Base-by-base conservation (phyloP, 1,140 invertebrate genomes). In the Lordiphosa collinella region DNA sequence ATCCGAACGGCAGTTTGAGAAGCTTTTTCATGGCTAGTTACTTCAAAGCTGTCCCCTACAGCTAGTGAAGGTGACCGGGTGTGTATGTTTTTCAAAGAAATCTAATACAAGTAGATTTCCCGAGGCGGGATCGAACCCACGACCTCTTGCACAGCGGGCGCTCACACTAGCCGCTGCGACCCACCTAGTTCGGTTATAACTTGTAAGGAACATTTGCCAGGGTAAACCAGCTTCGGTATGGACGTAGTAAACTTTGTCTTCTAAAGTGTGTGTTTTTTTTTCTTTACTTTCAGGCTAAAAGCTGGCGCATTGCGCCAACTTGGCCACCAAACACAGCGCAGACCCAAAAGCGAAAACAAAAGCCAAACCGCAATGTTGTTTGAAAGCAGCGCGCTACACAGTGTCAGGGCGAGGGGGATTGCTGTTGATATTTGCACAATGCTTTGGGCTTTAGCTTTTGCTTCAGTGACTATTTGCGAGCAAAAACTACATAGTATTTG, bases 351-450 rank as follows among this genome's bases (percentile, higher is more conserved):
- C 22, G 46, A 36, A 53, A 53, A 68, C 59, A 48, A 68, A 69
- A 61, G 64, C 44, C 56, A 54, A 68, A 68, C 65, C 63, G 46
- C 56, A 53, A 35, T 61, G 64, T 60, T 67, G 51, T 68, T 54
- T 44, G 25, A 12, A 32, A 41, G 34, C 31, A n/a, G 50, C n/a
- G 29, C 11, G 31, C 16, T 48, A 11, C 10, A 22, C 13, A 25
- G 48, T 32, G 32, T 11, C 49, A 47, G 36, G 44, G 44, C 44
- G 1, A 18, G 11, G 31, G 41, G 41, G 13, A 36, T 18, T 34
- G 22, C 16, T 48, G 64, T 68, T 59, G 48, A 68, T 68, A 59
- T 68, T 68, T 68, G 48, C 65, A 53, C 64, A 68, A 60, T 68
- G 55, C 44, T 68, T 68, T 65, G 52, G 62, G 32, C 41, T 65